Conservation (phyloP, 1,140 invertebrate species). For the Brevipalpus yothersi region DNA sequence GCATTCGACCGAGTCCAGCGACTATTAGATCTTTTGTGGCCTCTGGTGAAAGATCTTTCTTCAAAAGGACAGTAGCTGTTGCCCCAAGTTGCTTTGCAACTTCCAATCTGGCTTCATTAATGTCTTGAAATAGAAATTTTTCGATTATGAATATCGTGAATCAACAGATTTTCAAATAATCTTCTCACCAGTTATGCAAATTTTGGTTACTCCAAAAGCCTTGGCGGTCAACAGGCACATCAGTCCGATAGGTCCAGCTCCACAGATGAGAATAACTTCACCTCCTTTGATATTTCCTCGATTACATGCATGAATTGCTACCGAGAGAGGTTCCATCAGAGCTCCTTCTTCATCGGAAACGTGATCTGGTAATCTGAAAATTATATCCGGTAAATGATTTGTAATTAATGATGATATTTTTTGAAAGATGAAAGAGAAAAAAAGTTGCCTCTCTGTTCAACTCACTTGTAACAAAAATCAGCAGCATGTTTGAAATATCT, state of each 20-base stretch:
- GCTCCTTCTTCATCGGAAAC: conserved; percentile 76
- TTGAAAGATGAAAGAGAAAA: background rate
- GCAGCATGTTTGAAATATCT: conserved; percentile 14
- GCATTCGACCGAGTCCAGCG: conserved; percentile 25
- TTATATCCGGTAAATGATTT: background rate
- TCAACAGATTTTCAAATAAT: background rate
- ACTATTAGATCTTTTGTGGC: conserved; percentile 34
- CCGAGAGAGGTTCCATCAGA: conserved; percentile 66
- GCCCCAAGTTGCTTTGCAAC: conserved; percentile 56
- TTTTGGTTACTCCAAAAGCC: background rate
- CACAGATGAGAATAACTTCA: conserved; percentile 52
- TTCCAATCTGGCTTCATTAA: conserved; percentile 16
- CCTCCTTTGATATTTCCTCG: conserved; percentile 44
- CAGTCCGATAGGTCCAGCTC: conserved; percentile 72
- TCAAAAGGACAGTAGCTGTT: conserved; percentile 36
- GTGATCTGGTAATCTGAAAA: conserved; percentile 41
- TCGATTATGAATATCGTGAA: background rate
- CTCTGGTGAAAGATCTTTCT: conserved; percentile 22
- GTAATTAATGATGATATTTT: background rate
- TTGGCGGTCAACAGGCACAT: conserved; percentile 20
- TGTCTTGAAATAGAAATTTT: conserved; percentile 9
- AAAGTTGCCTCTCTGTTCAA: background rate
- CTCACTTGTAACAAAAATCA: conserved; percentile 15
- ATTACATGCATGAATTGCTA: conserved; percentile 71
- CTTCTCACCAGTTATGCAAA: conserved; percentile 1